Base-by-base conservation (phyloP, 2,797 vertebrate species). In the Gastrophryne carolinensis region DNA sequence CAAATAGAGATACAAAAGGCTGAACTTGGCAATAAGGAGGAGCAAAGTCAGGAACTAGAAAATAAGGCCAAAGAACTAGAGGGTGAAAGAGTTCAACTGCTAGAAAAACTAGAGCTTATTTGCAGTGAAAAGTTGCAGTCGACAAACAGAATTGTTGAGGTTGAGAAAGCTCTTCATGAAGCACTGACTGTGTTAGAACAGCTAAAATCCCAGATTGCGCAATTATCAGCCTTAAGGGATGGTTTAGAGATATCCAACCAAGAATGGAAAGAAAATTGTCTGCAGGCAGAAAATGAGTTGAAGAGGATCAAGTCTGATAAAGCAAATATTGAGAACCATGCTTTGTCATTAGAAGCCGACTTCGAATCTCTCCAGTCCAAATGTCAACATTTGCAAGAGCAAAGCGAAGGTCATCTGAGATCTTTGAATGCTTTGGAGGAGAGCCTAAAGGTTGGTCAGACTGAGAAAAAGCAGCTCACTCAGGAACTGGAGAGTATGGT, bases 231-330 rank as follows among this genome's bases (percentile, higher is more conserved):
- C 71, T 79, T 82, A 68, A 50, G 89, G 39, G 87, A 89, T 37
- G 81, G 81, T 37, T 78, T 90, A 70, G 87, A 93, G 80, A 84
- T 87, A 77, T 35, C 80, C 41, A 91, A 89, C 72, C 83, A 82
- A 24, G 87, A 82, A 15, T 91, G 88, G 88, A 84, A 88, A 15
- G 89, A 94, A 68, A 92, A 84, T 44, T 90, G 90, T 84, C 85
- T 93, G 75, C 87, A 89, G 75, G 80, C 85, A 79, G 90, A 93
- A 85, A 92, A 88, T 0, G 87, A 94, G 75, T 10, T 88, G 30
- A 90, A 69, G 76, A 89, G 88, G 68, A 82, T 86, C 34, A 89
- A 88, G 74, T 91, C 88, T 4, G 92, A 95, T 82, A 93, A 91
- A 65, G 79, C 80, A 19, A 91, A 90, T 79, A 72, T 84, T n/a